Percentiles rank a stretch among this genome's conserved stretches.
These are phyloP conservation scores for Drosophila malerkotliana DNA, from an alignment of 1,140 invertebrate species.

Conservation along the genomic window DNA sequence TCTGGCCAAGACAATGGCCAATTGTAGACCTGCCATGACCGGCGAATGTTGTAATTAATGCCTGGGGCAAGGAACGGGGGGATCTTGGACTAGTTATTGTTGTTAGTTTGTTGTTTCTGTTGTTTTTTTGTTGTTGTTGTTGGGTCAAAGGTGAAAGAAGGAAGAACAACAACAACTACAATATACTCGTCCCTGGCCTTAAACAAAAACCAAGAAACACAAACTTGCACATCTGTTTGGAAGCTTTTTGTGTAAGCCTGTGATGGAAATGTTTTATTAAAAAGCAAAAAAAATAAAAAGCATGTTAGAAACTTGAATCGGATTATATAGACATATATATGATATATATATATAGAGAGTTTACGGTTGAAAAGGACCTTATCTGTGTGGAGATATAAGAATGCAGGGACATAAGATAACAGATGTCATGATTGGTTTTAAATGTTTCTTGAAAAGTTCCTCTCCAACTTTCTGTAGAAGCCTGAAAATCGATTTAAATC, in stretches of 20 bases:
- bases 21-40: slow-evolving; percentile 28
- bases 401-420: no score
- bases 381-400: not conserved
- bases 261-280: slow-evolving; percentile 51
- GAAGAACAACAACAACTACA: slow-evolving; percentile 19
- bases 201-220: slow-evolving; percentile 18
- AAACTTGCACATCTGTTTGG: not conserved
- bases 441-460: no score
- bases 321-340: slow-evolving; percentile 31
- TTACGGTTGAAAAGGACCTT: not conserved
- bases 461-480: no score
- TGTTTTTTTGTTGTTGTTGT: not conserved
- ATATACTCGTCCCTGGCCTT: slow-evolving; percentile 57
- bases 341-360: not conserved
- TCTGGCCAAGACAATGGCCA: slow-evolving; percentile 30
- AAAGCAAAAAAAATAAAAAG: slow-evolving; percentile 14
- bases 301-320: slow-evolving; percentile 11
- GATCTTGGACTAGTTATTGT: not conserved
- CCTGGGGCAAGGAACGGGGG: slow-evolving; percentile 32
- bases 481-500: slow-evolving; percentile 50
- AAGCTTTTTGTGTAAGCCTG: slow-evolving; percentile 7
- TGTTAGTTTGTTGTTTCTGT: not conserved
- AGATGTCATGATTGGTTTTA: no score
- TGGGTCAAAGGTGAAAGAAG: slow-evolving; percentile 36
- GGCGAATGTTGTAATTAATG: slow-evolving; percentile 75